Conservation (phyloP, 92 coral and sea anemone species). For the Desmophyllum pertusum region DNA sequence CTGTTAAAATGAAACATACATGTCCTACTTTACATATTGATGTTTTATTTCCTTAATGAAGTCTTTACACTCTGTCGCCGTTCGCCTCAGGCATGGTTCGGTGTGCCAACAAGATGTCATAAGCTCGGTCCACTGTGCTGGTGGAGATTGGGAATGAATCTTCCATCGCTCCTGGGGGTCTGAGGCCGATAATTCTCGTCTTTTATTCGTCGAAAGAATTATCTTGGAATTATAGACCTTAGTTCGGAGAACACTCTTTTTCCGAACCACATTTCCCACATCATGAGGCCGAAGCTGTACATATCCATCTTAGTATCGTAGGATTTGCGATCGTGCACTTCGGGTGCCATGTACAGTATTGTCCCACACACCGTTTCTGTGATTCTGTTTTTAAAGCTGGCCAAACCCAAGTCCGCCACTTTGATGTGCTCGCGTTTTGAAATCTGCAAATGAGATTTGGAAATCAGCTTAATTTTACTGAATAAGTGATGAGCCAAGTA, state of each 20-base stretch:
- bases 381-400: not conserved
- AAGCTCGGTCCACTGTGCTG: not conserved
- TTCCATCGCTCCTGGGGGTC: not conserved
- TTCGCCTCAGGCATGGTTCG: not conserved
- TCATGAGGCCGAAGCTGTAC: slow-evolving; percentile 11
- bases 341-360: slow-evolving; percentile 19
- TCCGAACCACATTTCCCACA: slow-evolving; percentile 28
- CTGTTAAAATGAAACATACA: not conserved
- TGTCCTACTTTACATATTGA: not conserved
- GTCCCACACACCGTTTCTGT: slow-evolving; percentile 22
- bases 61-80: not conserved
- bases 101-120: slow-evolving; percentile 11
- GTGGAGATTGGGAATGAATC: slow-evolving; percentile 11
- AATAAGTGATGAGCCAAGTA: not conserved
- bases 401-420: slow-evolving; percentile 18
- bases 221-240: not conserved
- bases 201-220: not conserved
- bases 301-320: not conserved
- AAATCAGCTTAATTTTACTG: not conserved
- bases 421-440: not conserved
- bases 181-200: slow-evolving; percentile 7
- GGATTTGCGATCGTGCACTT: slow-evolving; percentile 1
- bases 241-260: not conserved
- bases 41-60: not conserved
- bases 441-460: not conserved